Percentiles rank a stretch among this genome's conserved stretches.
Evolutionary conservation across 35 echinoderm and acorn worm genomes (phyloP).

Genomic region (Anneissia japonica): DNA sequence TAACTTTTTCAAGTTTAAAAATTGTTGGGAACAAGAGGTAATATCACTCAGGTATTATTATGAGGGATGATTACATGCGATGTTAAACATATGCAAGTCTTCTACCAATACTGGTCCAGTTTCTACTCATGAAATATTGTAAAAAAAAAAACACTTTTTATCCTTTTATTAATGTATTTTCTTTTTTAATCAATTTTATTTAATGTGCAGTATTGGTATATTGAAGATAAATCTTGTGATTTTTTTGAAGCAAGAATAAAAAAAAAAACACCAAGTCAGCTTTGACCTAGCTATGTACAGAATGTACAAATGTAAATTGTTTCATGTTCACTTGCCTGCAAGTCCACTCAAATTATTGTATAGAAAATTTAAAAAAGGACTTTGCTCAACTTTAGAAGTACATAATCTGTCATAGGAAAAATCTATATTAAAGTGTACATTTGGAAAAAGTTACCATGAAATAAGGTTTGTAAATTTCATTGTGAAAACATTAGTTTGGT

Average conservation of each 20-base stretch:
- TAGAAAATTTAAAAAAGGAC: constrained; percentile 1
- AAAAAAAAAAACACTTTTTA: not conserved
- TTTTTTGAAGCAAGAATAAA: too few relatives aligned
- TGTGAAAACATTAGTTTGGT: not conserved
- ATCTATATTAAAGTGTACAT: not conserved
- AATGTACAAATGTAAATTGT: not conserved
- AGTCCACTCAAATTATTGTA: not conserved
- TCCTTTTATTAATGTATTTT: not conserved
- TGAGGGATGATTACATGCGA: not conserved
- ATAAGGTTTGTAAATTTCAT: not conserved
- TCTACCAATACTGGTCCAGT: not conserved
- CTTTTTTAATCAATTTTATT: not conserved
- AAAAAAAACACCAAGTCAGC: not conserved
- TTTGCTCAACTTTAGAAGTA: not conserved
- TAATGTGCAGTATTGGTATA: not conserved
- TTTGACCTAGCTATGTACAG: not conserved
- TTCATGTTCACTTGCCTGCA: not conserved
- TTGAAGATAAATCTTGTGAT: not conserved
- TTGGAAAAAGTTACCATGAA: not conserved
- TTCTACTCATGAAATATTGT: not conserved
- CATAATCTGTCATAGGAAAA: not conserved
- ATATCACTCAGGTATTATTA: too few relatives aligned
- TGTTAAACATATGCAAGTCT: not conserved
- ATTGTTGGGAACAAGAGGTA: too few relatives aligned
- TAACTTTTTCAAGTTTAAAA: too few relatives aligned